phyloP scores from a whole-genome alignment of 2,797 vertebrate species.

The Sebastolobus alascanus region DNA sequence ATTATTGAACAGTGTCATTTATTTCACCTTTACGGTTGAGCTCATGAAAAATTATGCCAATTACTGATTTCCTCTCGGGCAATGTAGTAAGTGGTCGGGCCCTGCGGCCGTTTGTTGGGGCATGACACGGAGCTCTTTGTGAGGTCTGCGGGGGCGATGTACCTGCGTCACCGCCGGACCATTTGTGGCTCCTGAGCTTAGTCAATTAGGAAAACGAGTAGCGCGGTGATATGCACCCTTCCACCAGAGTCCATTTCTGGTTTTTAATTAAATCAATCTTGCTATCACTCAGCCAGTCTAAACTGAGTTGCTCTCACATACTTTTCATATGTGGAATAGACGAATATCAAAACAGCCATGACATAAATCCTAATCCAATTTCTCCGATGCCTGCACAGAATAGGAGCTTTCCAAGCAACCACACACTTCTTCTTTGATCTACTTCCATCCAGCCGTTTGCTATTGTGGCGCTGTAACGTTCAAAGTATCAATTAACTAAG shows the following conservation, averaged over 20 bases:
- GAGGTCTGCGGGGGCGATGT: conserved; percentile 58
- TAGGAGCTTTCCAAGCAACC: conserved; percentile 55
- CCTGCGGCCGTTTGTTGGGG: conserved; percentile 83
- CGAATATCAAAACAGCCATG: conserved; percentile 69
- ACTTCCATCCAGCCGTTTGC: conserved; percentile 51
- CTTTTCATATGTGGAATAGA: conserved; percentile 70
- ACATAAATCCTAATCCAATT: conserved; percentile 79
- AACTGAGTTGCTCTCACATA: conserved; percentile 69
- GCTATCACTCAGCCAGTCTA: conserved; percentile 66
- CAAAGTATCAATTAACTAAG: conserved; percentile 63
- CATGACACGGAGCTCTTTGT: conserved; percentile 76
- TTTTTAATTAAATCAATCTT: conserved; percentile 73
- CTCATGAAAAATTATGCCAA: conserved; percentile 95
- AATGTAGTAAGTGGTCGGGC: conserved; percentile 81
- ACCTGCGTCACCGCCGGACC: conserved; percentile 54
- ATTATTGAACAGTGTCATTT: conserved; percentile 97
- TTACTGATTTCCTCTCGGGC: conserved; percentile 91
- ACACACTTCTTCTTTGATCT: conserved; percentile 66
- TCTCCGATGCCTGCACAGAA: conserved; percentile 55
- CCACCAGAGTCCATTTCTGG: conserved; percentile 51
- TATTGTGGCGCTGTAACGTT: conserved; percentile 41
- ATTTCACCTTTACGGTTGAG: conserved; percentile 92
- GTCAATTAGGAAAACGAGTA: conserved; percentile 69
- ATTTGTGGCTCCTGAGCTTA: conserved; percentile 60
- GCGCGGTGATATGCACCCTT: conserved; percentile 56